A percentile compares a stretch with the other conserved stretches of the same genome.
phyloP scores from a whole-genome alignment of 2,888 invertebrate species.

The Loripinus fragilis region DNA sequence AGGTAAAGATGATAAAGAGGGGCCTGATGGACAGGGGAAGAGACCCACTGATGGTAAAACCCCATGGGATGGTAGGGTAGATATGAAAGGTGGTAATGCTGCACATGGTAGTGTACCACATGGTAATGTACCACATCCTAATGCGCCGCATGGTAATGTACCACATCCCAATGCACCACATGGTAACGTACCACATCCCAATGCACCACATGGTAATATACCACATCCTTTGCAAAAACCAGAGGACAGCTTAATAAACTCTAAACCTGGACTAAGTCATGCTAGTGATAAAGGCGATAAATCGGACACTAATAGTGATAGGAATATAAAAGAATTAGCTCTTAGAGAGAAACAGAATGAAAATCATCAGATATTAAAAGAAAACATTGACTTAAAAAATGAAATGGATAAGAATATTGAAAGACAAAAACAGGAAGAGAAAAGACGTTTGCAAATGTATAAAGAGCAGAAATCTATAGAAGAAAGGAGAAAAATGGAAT shows the following conservation, averaged over 20 bases:
- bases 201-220: too few relatives aligned
- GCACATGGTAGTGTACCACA: too few relatives aligned
- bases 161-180: too few relatives aligned
- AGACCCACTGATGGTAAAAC: conserved; percentile 17
- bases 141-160: too few relatives aligned
- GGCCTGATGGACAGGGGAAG: conserved; percentile 25
- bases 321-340: conserved; percentile 65
- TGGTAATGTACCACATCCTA: too few relatives aligned
- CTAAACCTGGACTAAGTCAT: neutral
- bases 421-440: conserved; percentile 76
- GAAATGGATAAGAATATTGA: conserved; percentile 80
- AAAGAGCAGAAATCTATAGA: conserved; percentile 86
- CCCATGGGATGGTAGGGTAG: conserved; percentile 11
- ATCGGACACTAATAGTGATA: conserved; percentile 29
- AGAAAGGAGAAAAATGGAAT: conserved; percentile 69
- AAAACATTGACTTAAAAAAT: conserved; percentile 82
- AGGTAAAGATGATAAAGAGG: conserved; percentile 39
- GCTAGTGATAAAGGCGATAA: conserved; percentile 26
- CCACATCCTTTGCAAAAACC: neutral
- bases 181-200: too few relatives aligned
- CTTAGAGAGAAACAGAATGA: conserved; percentile 82
- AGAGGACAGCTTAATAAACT: neutral
- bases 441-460: conserved; percentile 82
- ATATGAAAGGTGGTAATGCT: neutral
- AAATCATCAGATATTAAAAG: conserved; percentile 82